Base-by-base conservation (phyloP, 2,797 vertebrate species). In the Scarus forsteni region DNA sequence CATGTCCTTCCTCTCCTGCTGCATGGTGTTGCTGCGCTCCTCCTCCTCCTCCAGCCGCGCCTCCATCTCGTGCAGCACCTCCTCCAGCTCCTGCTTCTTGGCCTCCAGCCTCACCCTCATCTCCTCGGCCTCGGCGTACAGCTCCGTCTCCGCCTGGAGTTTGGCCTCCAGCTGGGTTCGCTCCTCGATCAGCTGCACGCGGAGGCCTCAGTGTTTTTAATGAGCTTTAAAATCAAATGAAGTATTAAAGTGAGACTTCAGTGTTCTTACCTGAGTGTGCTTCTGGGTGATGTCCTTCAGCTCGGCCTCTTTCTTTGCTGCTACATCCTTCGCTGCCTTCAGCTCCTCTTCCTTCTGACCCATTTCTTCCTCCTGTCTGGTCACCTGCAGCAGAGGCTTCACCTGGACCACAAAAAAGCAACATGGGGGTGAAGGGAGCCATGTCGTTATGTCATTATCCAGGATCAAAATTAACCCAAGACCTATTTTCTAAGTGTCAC, bases 51-150 rank as follows among this genome's bases (percentile, higher is more conserved):
- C 98, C 73, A 99, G 93, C n/a, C 98, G 94, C 35, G 95, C 92
- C 88, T 99, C 98, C 96, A 99, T 97, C 91, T 99, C 98, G 0
- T 97, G 98, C 62, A 99, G 92, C 83, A 99, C 97, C 91, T 99
- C 98, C 88, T 99, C 97, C 85, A 99, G 92, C 92, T 99, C 97
- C 90, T 97, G 96, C 88, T 96, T 98, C 92, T 98, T 99, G 70
- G 96, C 93, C 9, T 95, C 96, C 82, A 99, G 90, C 0, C 97
- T 94, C 14, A 96, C 93, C 61, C 97, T 91, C 92, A 97, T 96
- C 92, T 99, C 97, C 88, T 99, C 98, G 0, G 97, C 96, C 88
- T 99, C 98, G 0, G 96, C 93, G 0, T 92, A 99, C 55, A 98
- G 88, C 89, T 99, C 98, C 0, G 97, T 96, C 88, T 99, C 98